phyloP scores from a whole-genome alignment of 2,797 vertebrate species.

The Cephalopachus bancanus region DNA sequence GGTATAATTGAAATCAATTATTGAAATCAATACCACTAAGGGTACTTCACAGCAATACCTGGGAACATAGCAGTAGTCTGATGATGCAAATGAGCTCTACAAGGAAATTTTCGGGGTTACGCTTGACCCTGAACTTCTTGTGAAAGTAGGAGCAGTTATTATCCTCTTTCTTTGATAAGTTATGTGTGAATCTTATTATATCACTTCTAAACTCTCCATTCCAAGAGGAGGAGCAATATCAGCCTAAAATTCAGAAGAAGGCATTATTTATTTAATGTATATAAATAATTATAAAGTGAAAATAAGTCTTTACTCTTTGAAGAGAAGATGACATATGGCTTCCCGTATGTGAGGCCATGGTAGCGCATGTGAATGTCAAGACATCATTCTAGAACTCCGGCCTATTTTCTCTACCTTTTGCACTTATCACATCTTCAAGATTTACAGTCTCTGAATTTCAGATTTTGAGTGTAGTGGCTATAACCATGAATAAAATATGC shows the following conservation, averaged over 20 bases:
- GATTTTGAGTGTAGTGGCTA: conserved; percentile 58
- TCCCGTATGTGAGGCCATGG: background rate
- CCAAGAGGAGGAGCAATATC: background rate
- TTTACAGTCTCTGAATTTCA: conserved; percentile 68
- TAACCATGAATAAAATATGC: conserved; percentile 74
- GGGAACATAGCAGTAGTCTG: background rate
- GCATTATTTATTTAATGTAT: conserved; percentile 67
- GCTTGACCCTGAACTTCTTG: background rate
- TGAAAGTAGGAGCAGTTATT: background rate
- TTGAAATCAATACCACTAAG: rapidly evolving
- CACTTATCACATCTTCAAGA: conserved; percentile 72
- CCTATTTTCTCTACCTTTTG: conserved; percentile 59
- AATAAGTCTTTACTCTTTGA: conserved; percentile 49
- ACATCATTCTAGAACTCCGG: background rate
- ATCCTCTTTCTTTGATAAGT: background rate
- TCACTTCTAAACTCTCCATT: background rate
- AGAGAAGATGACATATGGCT: conserved; percentile 26
- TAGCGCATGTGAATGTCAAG: background rate
- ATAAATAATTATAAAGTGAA: conserved; percentile 67
- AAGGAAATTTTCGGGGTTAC: background rate
- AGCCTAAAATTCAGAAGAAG: background rate
- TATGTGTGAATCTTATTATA: background rate
- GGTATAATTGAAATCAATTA: too few relatives aligned
- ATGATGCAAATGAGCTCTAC: background rate
- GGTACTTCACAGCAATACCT: background rate